Conservation (phyloP, 1,140 invertebrate species). For the Drosophila quadrilineata region DNA sequence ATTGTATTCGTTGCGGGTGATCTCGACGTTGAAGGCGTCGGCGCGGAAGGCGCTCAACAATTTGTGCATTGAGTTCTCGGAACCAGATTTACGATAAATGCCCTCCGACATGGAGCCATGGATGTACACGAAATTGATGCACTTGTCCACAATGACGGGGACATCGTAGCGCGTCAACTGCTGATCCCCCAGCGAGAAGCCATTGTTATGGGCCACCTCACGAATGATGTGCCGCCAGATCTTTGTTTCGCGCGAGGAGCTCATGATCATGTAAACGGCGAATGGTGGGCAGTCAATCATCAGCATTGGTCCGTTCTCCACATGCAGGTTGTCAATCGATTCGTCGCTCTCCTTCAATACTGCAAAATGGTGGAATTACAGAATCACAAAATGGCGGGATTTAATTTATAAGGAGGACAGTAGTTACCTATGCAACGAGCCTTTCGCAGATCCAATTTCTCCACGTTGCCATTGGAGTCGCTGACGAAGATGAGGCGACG, state of each 20-base stretch:
- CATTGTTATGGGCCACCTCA: constrained; percentile 89
- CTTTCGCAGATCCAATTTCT: constrained; percentile 89
- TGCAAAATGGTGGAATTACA: constrained; percentile 46
- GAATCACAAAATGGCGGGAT: too few species aligned
- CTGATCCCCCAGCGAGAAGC: constrained; percentile 89
- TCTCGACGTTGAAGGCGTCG: constrained; percentile 91
- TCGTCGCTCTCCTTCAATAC: constrained; percentile 77
- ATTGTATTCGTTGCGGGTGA: constrained; percentile 87
- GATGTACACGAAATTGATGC: constrained; percentile 92
- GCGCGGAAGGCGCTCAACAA: constrained; percentile 88
- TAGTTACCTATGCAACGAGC: constrained; percentile 87
- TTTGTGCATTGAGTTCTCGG: constrained; percentile 87
- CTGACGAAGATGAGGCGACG: constrained; percentile 87
- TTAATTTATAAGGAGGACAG: neutral
- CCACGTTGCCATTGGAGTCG: constrained; percentile 82
- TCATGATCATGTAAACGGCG: constrained; percentile 88
- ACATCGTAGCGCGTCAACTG: constrained; percentile 93
- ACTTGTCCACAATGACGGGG: constrained; percentile 94
- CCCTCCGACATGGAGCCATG: constrained; percentile 92
- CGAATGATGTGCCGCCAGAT: constrained; percentile 89
- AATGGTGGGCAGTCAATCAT: constrained; percentile 86
- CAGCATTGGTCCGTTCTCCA: constrained; percentile 85
- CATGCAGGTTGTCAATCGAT: constrained; percentile 82
- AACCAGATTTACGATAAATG: constrained; percentile 91
- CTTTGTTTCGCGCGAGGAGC: constrained; percentile 85